phyloP scores from a whole-genome alignment of 2,797 vertebrate species.

The Lates japonicus region DNA sequence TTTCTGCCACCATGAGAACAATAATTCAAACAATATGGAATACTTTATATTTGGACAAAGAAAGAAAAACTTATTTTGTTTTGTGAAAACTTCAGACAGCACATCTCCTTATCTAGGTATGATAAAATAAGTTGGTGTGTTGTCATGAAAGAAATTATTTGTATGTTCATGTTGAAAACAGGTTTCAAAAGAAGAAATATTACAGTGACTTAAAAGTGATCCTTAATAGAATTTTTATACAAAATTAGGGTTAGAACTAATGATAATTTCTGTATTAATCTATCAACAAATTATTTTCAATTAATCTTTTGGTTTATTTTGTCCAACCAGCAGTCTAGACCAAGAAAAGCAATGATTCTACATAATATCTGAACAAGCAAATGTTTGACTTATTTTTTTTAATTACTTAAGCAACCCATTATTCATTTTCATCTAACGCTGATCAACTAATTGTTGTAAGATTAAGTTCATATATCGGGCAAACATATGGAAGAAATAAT shows the following conservation, averaged over 20 bases:
- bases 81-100: neutral
- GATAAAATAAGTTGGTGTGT: neutral
- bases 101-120: neutral
- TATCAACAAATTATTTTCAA: neutral
- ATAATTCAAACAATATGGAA: neutral
- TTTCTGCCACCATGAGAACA: neutral
- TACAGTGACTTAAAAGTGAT: neutral
- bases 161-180: neutral
- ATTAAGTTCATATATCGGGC: too few species aligned
- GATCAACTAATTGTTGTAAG: too few species aligned
- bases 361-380: neutral
- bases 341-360: neutral
- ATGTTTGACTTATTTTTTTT: neutral
- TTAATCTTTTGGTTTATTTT: too few species aligned
- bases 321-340: neutral
- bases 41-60: neutral
- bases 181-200: neutral
- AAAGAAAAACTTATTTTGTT: neutral
- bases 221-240: too few species aligned
- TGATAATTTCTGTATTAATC: neutral
- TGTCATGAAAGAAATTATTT: neutral
- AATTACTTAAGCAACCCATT: too few species aligned
- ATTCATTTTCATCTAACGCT: too few species aligned
- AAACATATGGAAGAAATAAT: too few species aligned
- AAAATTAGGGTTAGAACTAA: neutral